Base-by-base conservation (phyloP, 2,888 invertebrate genomes). In the Chymomyza amoena region DNA sequence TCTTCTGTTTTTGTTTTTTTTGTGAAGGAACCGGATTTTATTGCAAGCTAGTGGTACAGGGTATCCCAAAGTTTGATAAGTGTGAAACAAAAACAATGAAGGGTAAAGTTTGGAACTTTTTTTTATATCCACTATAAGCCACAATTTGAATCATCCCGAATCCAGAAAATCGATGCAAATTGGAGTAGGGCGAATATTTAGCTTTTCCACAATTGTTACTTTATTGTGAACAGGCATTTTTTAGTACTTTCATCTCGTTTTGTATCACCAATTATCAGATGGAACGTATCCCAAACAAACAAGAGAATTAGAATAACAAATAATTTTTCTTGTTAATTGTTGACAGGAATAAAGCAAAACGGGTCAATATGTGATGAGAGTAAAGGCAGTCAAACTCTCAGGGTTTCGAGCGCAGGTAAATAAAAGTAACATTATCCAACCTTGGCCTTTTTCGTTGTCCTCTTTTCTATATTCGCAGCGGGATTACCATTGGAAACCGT, bases 281-380 rank as follows among this genome's bases (percentile, higher is more conserved):
- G 68, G 64, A 51, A 51, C 61, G 62, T 36, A 62, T 50, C 28
- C 15, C 25, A 52, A 57, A 60, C 39, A 61, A 62, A 64, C 28
- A 56, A 57, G 61, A 45, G 56, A 71, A 50, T 64, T 70, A 45
- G 10, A 45, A 45, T 13, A 13, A 10, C 39, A 45, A 45, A 45
- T 45, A 45, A 45, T 45, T 45, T 10, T 45, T 45, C 32, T 10
- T 45, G 13, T 45, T 13, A 45, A 45, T 45, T 45, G 10, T 45
- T 45, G 39, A 45, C 39, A 45, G 10, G 10, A 3, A 13, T 13
- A 13, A 45, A 13, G 39, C 39, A 13, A 45, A 4, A 45, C 39
- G 39, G 39, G 3, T 45, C 39, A 45, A 10, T 6, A 45, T 45
- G 39, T 13, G 13, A 45, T 45, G 39, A 45, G 39, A 45, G 39